Base-by-base conservation (phyloP, 1,140 invertebrate species). In the Atta cephalotes region DNA sequence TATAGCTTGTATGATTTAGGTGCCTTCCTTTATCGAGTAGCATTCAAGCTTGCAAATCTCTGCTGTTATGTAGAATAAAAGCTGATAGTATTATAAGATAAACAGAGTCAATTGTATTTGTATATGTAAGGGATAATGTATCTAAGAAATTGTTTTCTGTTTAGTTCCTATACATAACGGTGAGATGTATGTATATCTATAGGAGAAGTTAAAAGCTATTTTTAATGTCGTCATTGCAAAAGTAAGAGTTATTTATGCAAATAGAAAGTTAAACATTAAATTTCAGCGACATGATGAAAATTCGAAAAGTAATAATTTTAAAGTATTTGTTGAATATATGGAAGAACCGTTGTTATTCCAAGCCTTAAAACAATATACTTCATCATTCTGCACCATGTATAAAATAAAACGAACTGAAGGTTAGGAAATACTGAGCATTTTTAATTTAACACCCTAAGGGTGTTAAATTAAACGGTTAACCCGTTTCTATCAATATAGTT, bases 11-110 rank as follows among this genome's bases (percentile, higher is more conserved):
- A 88, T 88, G 87, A 90, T 87, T 45, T 92, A 91, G 94, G 94
- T 94, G 94, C 94, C 94, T 95, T 94, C 89, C 85, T 93, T 91
- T 86, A 92, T 90, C 86, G 91, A 90, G 87, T 88, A 89, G 87
- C 84, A 53, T 85, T 90, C 89, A 90, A 85, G 88, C 84, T 91
- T 92, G 31, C 79, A 91, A 66, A 86, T 92, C 70, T 90, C 56
- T 82, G 70, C 85, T 92, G 58, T 88, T 89, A 49, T 87, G 31
- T 79, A 89, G 86, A 63, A 63, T 70, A 90, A 87, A 89, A 87
- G 80, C 45, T 82, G 12, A 80, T 76, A 68, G 45, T 89, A 86
- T 88, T 80, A 76, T 68, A 49, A 89, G 53, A 85, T 63, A 76
- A 90, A 78, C 78, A 31, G 65, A 90, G 84, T 90, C 87, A 90